These are phyloP conservation scores for Amiota communis DNA, from an alignment of 2,888 invertebrate genomes.

Conservation along the genomic window DNA sequence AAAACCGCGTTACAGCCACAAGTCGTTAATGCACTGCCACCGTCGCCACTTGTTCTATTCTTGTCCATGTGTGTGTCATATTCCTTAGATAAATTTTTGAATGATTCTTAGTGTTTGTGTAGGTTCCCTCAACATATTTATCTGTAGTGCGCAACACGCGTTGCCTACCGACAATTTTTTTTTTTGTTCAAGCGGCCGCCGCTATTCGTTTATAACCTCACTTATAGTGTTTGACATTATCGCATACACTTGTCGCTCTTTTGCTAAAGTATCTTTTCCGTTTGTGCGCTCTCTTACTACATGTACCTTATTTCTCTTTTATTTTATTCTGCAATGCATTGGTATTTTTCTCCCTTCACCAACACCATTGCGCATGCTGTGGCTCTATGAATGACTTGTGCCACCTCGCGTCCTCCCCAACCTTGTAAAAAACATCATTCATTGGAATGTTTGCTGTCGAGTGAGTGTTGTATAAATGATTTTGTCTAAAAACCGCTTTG, in stretches of 20 bases:
- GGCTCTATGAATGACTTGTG: background rate
- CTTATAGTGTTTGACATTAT: background rate
- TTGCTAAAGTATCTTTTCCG: background rate
- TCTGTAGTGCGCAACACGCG: background rate
- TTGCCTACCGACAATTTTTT: background rate
- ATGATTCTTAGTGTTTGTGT: background rate
- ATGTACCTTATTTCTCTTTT: background rate
- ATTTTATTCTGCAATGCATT: background rate
- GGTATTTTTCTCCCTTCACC: background rate
- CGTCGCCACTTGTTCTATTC: background rate
- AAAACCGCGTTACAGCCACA: background rate
- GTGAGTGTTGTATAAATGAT: background rate
- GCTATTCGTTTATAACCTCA: conserved; percentile 20
- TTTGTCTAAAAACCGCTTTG: no score
- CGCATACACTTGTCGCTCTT: background rate
- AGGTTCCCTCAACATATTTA: background rate
- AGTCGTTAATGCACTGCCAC: background rate
- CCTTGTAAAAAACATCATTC: background rate
- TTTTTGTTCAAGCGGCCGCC: background rate
- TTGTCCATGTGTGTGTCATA: no score
- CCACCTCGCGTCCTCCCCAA: no score
- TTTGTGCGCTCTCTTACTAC: background rate
- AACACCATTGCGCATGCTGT: background rate
- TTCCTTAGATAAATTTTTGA: background rate
- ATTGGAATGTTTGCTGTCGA: background rate